phyloP scores from a whole-genome alignment of 2,113 vertebrate species.

The Brachirus orientalis region DNA sequence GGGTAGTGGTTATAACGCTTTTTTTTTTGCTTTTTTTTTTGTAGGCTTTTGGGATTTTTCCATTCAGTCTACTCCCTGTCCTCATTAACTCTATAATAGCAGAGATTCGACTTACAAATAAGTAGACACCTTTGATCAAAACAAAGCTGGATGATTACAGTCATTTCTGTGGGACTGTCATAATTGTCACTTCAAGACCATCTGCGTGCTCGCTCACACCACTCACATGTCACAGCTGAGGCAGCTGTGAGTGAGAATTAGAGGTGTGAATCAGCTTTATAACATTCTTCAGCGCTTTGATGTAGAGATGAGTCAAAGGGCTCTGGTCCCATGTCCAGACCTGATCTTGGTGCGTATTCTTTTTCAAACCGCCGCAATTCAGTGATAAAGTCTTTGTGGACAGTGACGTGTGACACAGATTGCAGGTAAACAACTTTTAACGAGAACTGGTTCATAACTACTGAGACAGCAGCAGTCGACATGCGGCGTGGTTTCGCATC shows the following conservation, averaged over 20 bases:
- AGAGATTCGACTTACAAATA: slow-evolving; percentile 50
- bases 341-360: neutral
- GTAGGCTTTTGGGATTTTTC: slow-evolving; percentile 74
- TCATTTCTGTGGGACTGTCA: slow-evolving; percentile 43
- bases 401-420: no score
- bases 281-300: slow-evolving; percentile 41
- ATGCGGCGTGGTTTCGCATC: slow-evolving; percentile 27
- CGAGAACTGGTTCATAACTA: slow-evolving; percentile 11
- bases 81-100: slow-evolving; percentile 37
- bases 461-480: slow-evolving; percentile 9
- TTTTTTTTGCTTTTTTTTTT: no score
- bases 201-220: slow-evolving; percentile 3
- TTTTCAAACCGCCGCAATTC: no score
- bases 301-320: slow-evolving; percentile 25
- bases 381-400: no score
- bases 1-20: slow-evolving; percentile 3
- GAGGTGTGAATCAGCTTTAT: slow-evolving; percentile 56
- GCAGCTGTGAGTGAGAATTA: slow-evolving; percentile 49
- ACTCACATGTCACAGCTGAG: slow-evolving; percentile 27
- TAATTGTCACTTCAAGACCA: slow-evolving; percentile 36
- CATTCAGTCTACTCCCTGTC: slow-evolving; percentile 25
- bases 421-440: no score
- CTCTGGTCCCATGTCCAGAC: slow-evolving; percentile 26
- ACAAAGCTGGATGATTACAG: slow-evolving; percentile 65
- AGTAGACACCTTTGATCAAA: slow-evolving; percentile 63